phyloP scores from a whole-genome alignment of 2,797 vertebrate genomes.

The Alfaro cultratus region DNA sequence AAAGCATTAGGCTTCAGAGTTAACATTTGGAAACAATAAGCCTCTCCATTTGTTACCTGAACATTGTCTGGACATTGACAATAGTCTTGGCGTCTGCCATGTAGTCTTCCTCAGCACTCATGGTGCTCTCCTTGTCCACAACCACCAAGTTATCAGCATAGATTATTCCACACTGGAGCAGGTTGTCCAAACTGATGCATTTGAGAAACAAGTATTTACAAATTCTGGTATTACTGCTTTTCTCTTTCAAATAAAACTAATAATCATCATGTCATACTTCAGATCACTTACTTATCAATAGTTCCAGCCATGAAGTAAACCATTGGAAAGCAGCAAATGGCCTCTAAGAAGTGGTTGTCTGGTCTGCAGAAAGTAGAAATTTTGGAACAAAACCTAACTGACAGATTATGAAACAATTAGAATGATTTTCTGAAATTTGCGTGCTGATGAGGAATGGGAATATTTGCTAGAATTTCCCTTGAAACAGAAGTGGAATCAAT shows the following conservation, averaged over 20 bases:
- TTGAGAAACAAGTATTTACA: slow-evolving; percentile 8
- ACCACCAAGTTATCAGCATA: slow-evolving; percentile 97
- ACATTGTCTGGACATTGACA: slow-evolving; percentile 96
- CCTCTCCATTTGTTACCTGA: slow-evolving; percentile 80
- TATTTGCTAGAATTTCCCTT: slow-evolving; percentile 8
- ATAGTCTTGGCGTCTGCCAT: slow-evolving; percentile 99
- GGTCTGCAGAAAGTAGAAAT: slow-evolving; percentile 82
- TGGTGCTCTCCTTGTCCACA: slow-evolving; percentile 97
- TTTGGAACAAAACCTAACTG: slow-evolving; percentile 27
- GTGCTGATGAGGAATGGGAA: background rate
- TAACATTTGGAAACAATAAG: background rate
- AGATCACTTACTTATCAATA: slow-evolving; percentile 91
- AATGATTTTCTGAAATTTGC: slow-evolving; percentile 20
- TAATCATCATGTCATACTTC: background rate
- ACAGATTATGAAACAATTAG: background rate
- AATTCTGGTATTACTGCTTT: background rate
- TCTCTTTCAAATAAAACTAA: background rate
- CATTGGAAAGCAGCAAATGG: slow-evolving; percentile 98
- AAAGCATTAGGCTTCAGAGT: background rate
- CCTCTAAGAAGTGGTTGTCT: slow-evolving; percentile 96
- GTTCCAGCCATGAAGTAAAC: slow-evolving; percentile 98
- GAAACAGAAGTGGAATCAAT: slow-evolving; percentile 8
- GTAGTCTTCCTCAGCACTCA: slow-evolving; percentile 97
- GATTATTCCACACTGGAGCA: slow-evolving; percentile 94
- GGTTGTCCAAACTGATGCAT: slow-evolving; percentile 89